Evolutionary conservation across 2,888 invertebrate genomes (phyloP).

Genomic region (Aromia moschata): DNA sequence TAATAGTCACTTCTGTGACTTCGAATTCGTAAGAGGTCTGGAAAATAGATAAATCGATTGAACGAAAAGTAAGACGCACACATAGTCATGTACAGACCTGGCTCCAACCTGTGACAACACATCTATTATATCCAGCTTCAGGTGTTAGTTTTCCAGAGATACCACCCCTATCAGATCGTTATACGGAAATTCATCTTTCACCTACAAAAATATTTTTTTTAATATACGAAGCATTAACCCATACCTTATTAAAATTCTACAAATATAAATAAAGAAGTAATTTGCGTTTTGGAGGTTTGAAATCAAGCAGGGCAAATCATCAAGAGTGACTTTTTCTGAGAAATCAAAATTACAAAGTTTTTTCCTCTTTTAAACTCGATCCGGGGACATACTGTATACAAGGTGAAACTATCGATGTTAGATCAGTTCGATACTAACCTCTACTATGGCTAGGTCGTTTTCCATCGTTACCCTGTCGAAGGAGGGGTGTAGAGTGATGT

Average conservation of each 20-base stretch:
- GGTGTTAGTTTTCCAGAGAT: constrained; percentile 3
- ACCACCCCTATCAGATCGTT: constrained; percentile 13
- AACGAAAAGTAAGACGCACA: neutral
- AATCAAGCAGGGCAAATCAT: too few relatives aligned
- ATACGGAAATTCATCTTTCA: constrained; percentile 11
- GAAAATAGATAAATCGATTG: too few relatives aligned
- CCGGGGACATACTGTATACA: too few relatives aligned
- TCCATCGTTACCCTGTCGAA: constrained; percentile 28
- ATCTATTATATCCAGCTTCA: constrained; percentile 10
- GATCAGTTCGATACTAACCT: constrained; percentile 25
- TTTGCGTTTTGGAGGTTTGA: too few relatives aligned
- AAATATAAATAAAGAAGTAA: too few relatives aligned
- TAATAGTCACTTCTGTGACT: neutral
- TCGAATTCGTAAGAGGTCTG: neutral
- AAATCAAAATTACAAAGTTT: too few relatives aligned
- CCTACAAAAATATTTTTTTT: too few relatives aligned
- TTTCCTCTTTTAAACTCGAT: too few relatives aligned
- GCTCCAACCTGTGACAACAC: constrained; percentile 34
- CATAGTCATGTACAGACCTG: constrained; percentile 16
- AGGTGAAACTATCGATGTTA: too few relatives aligned
- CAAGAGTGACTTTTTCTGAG: too few relatives aligned
- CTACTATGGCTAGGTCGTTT: constrained; percentile 33
- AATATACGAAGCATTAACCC: too few relatives aligned
- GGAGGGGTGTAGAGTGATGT: constrained; percentile 31
- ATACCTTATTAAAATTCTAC: too few relatives aligned